These are phyloP conservation scores for Acanthaster planci DNA, from an alignment of 35 echinoderm and acorn worm species.

Conservation along the genomic window DNA sequence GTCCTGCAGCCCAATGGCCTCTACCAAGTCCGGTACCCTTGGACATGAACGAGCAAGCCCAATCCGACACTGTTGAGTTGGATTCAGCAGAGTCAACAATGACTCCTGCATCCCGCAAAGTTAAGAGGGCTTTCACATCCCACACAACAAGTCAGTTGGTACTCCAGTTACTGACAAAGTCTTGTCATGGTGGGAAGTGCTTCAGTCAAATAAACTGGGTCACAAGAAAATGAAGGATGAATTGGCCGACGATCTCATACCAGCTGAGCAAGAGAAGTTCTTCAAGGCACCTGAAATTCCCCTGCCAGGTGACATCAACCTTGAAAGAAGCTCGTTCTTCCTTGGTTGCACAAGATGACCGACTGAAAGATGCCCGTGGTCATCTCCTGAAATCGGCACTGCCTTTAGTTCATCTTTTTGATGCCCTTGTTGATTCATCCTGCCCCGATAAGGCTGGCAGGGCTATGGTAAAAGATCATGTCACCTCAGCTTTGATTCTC, in stretches of 20 bases:
- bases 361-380: background rate
- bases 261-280: background rate
- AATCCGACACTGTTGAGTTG: background rate
- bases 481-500: background rate
- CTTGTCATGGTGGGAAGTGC: background rate
- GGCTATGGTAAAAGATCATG: background rate
- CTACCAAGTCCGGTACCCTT: background rate
- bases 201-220: background rate
- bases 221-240: background rate
- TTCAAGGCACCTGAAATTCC: background rate
- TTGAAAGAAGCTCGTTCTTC: background rate
- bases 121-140: background rate
- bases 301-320: background rate
- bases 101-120: too few relatives aligned
- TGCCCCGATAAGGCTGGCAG: background rate
- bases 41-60: background rate
- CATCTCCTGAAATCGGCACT: background rate
- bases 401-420: background rate
- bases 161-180: background rate
- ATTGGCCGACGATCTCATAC: background rate
- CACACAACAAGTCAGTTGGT: background rate
- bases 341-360: background rate
- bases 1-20: too few relatives aligned
- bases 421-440: background rate
- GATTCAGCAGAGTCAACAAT: too few relatives aligned